These are phyloP conservation scores for Chlorocebus sabaeus DNA, from an alignment of 2,113 vertebrate species.

Conservation along the genomic window DNA sequence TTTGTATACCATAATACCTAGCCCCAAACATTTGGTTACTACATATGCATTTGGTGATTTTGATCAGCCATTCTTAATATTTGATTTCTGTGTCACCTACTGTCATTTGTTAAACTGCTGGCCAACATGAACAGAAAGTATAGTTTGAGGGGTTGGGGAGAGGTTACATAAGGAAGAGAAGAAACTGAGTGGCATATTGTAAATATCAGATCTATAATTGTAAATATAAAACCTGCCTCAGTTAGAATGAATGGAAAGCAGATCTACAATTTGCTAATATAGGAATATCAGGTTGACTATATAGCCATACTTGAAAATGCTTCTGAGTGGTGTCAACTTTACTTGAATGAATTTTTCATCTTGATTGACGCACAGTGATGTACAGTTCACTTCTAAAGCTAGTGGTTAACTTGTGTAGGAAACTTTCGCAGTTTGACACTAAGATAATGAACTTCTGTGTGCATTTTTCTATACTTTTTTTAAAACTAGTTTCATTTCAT, in stretches of 20 bases:
- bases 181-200: constrained; percentile 74
- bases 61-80: constrained; percentile 36
- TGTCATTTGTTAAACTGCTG: constrained; percentile 88
- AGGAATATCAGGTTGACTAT: constrained; percentile 92
- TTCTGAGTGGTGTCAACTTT: constrained; percentile 94
- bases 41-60: not conserved
- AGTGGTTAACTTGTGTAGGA: constrained; percentile 89
- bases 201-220: constrained; percentile 84
- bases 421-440: constrained; percentile 94
- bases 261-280: constrained; percentile 80
- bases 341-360: constrained; percentile 97
- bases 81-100: constrained; percentile 71
- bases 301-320: constrained; percentile 98
- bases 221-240: constrained; percentile 90
- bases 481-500: constrained; percentile 85
- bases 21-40: not conserved
- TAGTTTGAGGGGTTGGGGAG: constrained; percentile 33
- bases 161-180: not conserved
- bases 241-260: constrained; percentile 86
- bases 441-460: constrained; percentile 89
- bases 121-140: constrained; percentile 73
- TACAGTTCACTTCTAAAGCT: constrained; percentile 91
- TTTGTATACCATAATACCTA: not conserved
- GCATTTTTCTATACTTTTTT: constrained; percentile 87
- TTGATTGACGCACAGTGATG: constrained; percentile 88